A percentile compares a stretch with the other conserved stretches of the same genome.
These are phyloP conservation scores for Lucinisca nassula DNA, from an alignment of 2,888 invertebrate genomes.

Conservation along the genomic window DNA sequence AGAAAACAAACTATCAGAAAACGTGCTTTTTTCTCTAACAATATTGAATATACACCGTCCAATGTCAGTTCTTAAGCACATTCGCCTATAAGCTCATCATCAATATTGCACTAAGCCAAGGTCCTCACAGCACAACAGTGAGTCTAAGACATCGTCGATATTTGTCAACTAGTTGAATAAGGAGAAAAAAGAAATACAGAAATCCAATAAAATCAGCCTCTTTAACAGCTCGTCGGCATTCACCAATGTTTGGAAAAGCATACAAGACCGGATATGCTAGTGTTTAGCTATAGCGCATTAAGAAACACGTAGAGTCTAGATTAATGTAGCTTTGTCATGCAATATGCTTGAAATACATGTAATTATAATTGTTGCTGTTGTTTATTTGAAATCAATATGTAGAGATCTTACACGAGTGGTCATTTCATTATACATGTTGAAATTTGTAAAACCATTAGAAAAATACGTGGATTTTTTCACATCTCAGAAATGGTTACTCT, in stretches of 20 bases:
- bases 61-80: background rate
- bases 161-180: slow-evolving; percentile 1
- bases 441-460: too few species aligned
- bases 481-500: too few species aligned
- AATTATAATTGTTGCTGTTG: too few species aligned
- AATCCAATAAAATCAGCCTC: slow-evolving; percentile 9
- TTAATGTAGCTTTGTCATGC: background rate
- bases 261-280: background rate
- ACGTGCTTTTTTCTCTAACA: too few species aligned
- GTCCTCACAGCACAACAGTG: background rate
- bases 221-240: background rate
- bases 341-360: too few species aligned
- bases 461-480: too few species aligned
- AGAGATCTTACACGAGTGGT: too few species aligned
- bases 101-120: background rate
- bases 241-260: background rate
- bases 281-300: background rate
- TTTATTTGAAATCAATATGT: too few species aligned
- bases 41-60: too few species aligned
- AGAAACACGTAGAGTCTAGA: background rate
- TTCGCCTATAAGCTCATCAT: background rate
- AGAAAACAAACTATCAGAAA: too few species aligned
- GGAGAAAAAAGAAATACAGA: background rate
- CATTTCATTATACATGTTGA: too few species aligned
- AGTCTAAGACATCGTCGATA: background rate